Evolutionary conservation across 1,140 invertebrate species (phyloP).

Genomic region (Panagrolaimus sp.): DNA sequence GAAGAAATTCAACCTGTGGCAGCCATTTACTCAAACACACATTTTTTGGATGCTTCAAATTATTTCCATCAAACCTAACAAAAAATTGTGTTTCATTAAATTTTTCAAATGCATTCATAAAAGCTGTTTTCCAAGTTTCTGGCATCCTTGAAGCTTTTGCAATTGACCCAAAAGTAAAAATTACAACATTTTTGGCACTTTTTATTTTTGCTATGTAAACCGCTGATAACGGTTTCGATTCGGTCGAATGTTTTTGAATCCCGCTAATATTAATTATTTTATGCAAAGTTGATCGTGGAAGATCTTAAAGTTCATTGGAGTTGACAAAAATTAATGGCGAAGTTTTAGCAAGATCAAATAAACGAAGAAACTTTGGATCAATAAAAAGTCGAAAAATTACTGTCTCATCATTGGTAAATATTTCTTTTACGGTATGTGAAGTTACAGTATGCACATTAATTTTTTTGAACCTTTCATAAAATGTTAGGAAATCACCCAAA

Average conservation of each 20-base stretch:
- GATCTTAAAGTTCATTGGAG: slow-evolving; percentile 9
- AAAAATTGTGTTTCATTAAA: slow-evolving; percentile 31
- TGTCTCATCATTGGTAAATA: too few relatives aligned
- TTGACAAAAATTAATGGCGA: slow-evolving; percentile 12
- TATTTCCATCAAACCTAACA: slow-evolving; percentile 23
- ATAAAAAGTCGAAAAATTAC: too few relatives aligned
- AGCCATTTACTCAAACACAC: background rate
- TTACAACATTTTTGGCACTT: background rate
- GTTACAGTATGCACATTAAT: too few relatives aligned
- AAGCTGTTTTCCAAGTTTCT: background rate
- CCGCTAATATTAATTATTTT: slow-evolving; percentile 20
- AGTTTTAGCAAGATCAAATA: too few relatives aligned
- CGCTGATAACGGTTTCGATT: background rate
- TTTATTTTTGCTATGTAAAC: background rate
- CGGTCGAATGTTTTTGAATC: background rate
- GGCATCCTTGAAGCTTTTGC: slow-evolving; percentile 3
- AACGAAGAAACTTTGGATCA: too few relatives aligned
- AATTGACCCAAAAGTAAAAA: slow-evolving; percentile 7
- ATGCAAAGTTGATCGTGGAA: background rate
- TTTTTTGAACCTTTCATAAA: too few relatives aligned
- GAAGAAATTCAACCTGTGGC: background rate
- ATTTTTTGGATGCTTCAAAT: background rate
- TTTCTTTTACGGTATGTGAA: too few relatives aligned
- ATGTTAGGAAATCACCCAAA: too few relatives aligned
- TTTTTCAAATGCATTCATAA: slow-evolving; percentile 20